These are phyloP conservation scores for Phortica okadai DNA, from an alignment of 2,888 invertebrate genomes.

Conservation along the genomic window DNA sequence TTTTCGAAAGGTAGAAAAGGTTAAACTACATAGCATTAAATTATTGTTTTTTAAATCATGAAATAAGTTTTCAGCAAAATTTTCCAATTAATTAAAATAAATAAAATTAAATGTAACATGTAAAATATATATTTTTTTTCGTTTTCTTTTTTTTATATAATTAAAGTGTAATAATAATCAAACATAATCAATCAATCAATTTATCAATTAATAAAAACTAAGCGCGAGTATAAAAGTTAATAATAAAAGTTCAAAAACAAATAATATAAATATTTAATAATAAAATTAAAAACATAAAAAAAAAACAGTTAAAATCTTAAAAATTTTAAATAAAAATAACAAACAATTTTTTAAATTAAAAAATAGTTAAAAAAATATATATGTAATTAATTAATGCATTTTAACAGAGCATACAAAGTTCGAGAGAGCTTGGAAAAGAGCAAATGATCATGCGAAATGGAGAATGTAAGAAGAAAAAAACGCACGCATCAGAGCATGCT, in stretches of 20 bases:
- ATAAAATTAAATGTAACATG: slow-evolving; percentile 5
- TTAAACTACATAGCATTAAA: background rate
- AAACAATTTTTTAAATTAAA: slow-evolving; percentile 41
- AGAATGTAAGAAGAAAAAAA: background rate
- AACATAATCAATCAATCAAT: slow-evolving; percentile 52
- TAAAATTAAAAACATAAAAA: slow-evolving; percentile 50
- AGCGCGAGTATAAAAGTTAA: slow-evolving; percentile 65
- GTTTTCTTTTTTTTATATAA: slow-evolving; percentile 9
- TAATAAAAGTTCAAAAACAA: slow-evolving; percentile 45
- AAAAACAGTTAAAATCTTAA: slow-evolving; percentile 47
- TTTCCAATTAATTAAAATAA: slow-evolving; percentile 15
- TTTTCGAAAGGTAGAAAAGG: background rate
- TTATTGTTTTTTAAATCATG: background rate
- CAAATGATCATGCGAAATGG: background rate
- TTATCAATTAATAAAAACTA: slow-evolving; percentile 60
- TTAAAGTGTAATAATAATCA: slow-evolving; percentile 41
- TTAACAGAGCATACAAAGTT: slow-evolving; percentile 25
- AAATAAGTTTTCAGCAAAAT: background rate
- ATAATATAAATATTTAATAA: slow-evolving; percentile 42
- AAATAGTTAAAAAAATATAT: slow-evolving; percentile 15
- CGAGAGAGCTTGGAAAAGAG: background rate
- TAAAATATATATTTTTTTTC: slow-evolving; percentile 10
- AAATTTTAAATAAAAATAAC: slow-evolving; percentile 40
- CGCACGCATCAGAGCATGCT: background rate
- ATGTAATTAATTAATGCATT: slow-evolving; percentile 11